Evolutionary conservation across 2,113 vertebrate genomes (phyloP), one percentile per base, ranked within the genome.

Genomic region (Sorex fumeus): DNA sequence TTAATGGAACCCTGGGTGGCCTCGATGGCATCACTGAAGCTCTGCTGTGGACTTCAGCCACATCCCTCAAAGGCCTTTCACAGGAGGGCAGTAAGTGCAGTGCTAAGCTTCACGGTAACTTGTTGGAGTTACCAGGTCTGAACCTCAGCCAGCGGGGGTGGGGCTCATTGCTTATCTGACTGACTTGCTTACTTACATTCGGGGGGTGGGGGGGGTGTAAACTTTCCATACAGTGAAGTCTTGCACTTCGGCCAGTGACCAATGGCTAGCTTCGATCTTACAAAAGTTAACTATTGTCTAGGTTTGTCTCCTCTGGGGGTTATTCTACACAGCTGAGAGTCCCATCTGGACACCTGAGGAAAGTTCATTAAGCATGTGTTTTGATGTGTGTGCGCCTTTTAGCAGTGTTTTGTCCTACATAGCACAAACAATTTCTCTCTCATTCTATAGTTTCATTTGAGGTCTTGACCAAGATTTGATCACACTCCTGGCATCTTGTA

Each of bases 11-110:
- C 34, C 40, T 8, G 0, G 4, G 15, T 36, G n/a, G 9, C n/a
- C 25, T 40, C 5, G 3, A 12, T 23, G 43, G 34, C 2, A 45
- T 32, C 36, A 36, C 11, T 25, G 67, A 28, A 13, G 47, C 66
- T 12, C 32, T 34, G 69, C 16, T 18, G 2, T 0, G 34, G 32
- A 1, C 7, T 3, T 10, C 67, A 0, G 3, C 7, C 47, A 11
- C 2, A 2, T 28, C 16, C 1, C 27, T 0, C 0, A 30, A 18
- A 32, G 3, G 10, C n/a, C 28, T 0, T 15, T 25, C 0, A 0
- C 0, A 0, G 45, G 32, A 13, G 36, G 21, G 1, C 4, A 1
- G 10, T 7, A 45, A 6, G 1, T 3, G 7, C 2, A n/a, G 47
- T 21, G 28, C 11, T 19, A 11, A 40, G 40, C 60, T 62, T 13